phyloP scores from a whole-genome alignment of 2,113 vertebrate genomes.

The Rhinoderma darwinii region DNA sequence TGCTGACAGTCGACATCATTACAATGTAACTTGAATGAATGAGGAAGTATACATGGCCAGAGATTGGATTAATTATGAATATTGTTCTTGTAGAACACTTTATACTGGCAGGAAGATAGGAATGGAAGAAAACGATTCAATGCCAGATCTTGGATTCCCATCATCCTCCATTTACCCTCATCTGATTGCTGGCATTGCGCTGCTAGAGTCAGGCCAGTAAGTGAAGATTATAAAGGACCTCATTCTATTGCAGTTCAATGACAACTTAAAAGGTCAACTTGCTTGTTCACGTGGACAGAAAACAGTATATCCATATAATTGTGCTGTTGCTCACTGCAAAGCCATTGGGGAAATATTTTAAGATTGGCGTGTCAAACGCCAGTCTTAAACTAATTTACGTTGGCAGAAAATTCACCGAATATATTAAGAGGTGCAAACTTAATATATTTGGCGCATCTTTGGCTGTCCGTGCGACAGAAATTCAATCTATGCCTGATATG shows the following conservation, averaged over 20 bases:
- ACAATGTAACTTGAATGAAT: not conserved
- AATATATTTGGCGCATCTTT: no score
- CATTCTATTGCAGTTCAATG: constrained; percentile 30
- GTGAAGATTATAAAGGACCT: constrained; percentile 48
- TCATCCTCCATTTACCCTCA: constrained; percentile 50
- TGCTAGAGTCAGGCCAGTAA: constrained; percentile 24
- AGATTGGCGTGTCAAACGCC: no score
- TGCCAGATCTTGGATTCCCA: constrained; percentile 44
- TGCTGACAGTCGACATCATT: not conserved
- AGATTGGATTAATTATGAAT: not conserved
- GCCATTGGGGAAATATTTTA: not conserved
- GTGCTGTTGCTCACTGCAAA: not conserved
- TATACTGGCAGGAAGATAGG: constrained; percentile 2
- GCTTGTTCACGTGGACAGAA: not conserved
- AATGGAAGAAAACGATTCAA: constrained; percentile 29
- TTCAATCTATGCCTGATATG: no score
- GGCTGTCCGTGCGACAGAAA: no score
- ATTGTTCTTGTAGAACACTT: not conserved
- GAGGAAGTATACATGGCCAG: not conserved
- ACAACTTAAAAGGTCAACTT: constrained; percentile 48
- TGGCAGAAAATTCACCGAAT: no score
- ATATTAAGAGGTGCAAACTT: no score
- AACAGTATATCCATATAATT: constrained; percentile 7
- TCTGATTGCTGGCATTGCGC: constrained; percentile 44
- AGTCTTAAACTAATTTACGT: no score